Percentiles rank a stretch among this genome's conserved stretches.
phyloP scores from a whole-genome alignment of 1,140 invertebrate genomes.

The Manduca sexta region DNA sequence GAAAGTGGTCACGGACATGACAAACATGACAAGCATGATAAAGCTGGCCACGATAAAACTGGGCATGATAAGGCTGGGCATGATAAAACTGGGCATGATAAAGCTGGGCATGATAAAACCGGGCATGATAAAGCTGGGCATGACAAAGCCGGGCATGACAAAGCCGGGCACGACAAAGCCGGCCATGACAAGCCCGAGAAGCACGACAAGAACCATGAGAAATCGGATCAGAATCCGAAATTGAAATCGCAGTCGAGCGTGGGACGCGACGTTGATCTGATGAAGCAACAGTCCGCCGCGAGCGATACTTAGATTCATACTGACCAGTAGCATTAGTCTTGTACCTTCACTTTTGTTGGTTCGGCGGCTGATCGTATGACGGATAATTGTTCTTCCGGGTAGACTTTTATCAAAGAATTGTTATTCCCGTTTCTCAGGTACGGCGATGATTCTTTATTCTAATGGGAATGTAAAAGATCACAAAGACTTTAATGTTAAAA shows the following conservation, averaged over 20 bases:
- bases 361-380: no score
- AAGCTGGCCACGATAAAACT: conserved; percentile 14
- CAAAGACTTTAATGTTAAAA: no score
- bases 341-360: no score
- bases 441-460: no score
- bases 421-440: no score
- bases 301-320: conserved; percentile 54
- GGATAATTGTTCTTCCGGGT: no score
- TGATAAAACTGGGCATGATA: conserved; percentile 15
- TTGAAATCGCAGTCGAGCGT: conserved; percentile 56
- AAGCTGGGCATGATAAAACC: conserved; percentile 11
- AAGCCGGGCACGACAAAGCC: conserved; percentile 11
- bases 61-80: no score
- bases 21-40: no score
- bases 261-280: conserved; percentile 41
- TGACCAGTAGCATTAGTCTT: no score
- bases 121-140: conserved; percentile 11
- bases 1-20: conserved; percentile 32
- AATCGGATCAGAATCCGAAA: conserved; percentile 33
- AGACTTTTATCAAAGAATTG: no score
- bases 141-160: conserved; percentile 10
- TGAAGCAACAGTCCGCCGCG: conserved; percentile 51
- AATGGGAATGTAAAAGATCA: no score
- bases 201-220: conserved; percentile 21
- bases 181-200: conserved; percentile 8